Percentiles rank a stretch among this genome's conserved stretches.
Conservation (phyloP, 2,888 invertebrate species). For the Dichetophora obliterata region DNA sequence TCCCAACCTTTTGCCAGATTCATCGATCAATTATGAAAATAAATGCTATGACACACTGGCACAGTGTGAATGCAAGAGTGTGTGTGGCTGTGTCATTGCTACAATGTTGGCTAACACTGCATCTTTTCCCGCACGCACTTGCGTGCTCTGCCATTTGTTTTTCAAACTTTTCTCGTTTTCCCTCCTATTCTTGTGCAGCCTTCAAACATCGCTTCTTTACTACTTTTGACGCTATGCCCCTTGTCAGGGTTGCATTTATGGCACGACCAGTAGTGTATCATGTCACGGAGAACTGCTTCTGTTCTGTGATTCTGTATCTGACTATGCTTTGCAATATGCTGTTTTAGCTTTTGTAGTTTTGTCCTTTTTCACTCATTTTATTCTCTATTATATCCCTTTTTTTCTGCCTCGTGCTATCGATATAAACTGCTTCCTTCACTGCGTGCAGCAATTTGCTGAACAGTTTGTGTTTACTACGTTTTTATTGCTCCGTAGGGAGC, state of each 20-base stretch:
- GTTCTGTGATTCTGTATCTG: no score
- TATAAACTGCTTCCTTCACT: no score
- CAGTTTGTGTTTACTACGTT: slow-evolving; percentile 40
- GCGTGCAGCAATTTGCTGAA: no score
- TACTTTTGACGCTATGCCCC: no score
- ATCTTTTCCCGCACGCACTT: background rate
- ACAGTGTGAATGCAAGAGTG: background rate
- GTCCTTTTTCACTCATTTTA: background rate
- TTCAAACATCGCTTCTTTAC: background rate
- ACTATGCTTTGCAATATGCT: background rate
- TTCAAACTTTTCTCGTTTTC: background rate
- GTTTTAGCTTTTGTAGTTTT: background rate
- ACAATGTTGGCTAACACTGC: background rate
- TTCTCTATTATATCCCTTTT: background rate
- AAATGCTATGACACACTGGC: background rate
- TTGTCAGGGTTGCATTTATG: no score
- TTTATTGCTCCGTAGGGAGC: slow-evolving; percentile 55
- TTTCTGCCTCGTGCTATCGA: background rate
- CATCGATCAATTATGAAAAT: slow-evolving; percentile 56
- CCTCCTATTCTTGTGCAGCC: background rate
- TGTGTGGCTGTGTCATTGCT: background rate
- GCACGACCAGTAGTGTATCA: no score
- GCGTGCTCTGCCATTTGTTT: background rate
- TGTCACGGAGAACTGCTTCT: no score
- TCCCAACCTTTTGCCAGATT: slow-evolving; percentile 24